Evolutionary conservation across 2,797 vertebrate genomes (phyloP).

Genomic region (Poeciliopsis paucimaculata): DNA sequence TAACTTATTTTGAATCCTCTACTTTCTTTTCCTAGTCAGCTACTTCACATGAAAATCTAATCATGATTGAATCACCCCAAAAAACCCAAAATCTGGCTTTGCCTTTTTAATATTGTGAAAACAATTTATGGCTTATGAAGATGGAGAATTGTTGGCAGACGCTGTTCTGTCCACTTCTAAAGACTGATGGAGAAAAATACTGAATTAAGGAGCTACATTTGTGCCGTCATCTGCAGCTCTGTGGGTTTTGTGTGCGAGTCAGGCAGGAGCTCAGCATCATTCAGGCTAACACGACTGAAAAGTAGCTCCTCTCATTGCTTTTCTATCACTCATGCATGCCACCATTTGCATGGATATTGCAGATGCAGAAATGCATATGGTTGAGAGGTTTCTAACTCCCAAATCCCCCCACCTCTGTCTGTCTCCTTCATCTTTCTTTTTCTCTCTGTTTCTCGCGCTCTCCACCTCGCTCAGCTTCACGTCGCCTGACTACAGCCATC

Average conservation of each 20-base stretch:
- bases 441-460: conserved; percentile 2
- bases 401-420: conserved; percentile 28
- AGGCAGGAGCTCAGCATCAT: conserved; percentile 48
- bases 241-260: conserved; percentile 39
- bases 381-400: conserved; percentile 63
- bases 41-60: conserved; percentile 14
- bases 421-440: conserved; percentile 31
- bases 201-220: conserved; percentile 50
- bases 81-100: conserved; percentile 26
- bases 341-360: conserved; percentile 78
- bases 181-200: conserved; percentile 24
- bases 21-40: conserved; percentile 5
- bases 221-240: conserved; percentile 27
- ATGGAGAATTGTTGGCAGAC: conserved; percentile 14
- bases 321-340: conserved; percentile 62
- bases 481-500: conserved; percentile 48
- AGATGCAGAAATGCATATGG: conserved; percentile 65
- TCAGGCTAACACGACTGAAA: conserved; percentile 54
- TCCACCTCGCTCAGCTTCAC: conserved; percentile 36
- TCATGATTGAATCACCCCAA: conserved; percentile 36
- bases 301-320: conserved; percentile 54
- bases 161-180: conserved; percentile 10
- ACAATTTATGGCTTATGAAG: conserved; percentile 29
- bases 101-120: conserved; percentile 25
- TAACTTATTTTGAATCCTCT: conserved; percentile 13